Evolutionary conservation across 2,888 invertebrate genomes (phyloP).

Genomic region (Clitarchus hookeri): DNA sequence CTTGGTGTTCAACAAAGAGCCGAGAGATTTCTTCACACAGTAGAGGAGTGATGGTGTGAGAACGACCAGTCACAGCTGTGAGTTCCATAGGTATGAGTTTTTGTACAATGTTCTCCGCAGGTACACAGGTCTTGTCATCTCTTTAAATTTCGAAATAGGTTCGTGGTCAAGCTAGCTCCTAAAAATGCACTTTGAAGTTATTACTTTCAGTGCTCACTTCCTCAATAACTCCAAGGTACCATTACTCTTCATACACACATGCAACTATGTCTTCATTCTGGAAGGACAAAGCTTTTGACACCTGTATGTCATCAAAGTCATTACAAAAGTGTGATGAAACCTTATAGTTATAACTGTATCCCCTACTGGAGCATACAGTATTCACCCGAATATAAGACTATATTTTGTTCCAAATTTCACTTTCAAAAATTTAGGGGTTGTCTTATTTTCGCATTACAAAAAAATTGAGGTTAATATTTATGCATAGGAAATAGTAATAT

Average conservation of each 20-base stretch:
- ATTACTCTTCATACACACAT: background rate
- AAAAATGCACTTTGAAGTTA: background rate
- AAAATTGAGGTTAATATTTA: no score
- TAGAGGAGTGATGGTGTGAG: background rate
- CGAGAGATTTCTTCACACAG: slow-evolving; percentile 12
- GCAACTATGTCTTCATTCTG: no score
- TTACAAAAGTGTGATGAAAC: background rate
- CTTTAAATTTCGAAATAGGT: background rate
- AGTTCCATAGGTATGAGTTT: background rate
- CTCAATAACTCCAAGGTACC: slow-evolving; percentile 11
- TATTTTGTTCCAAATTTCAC: no score
- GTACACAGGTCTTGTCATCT: background rate
- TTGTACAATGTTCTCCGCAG: background rate
- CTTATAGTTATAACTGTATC: background rate
- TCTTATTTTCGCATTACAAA: no score
- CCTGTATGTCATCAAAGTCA: background rate
- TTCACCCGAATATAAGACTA: no score
- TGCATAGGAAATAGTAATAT: no score
- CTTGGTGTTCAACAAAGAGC: background rate
- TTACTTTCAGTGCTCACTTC: background rate
- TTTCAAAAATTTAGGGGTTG: no score
- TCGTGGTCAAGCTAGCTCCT: background rate
- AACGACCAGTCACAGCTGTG: background rate
- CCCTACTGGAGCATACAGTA: background rate
- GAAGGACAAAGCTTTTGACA: background rate